Percentiles rank a stretch among this genome's conserved stretches.
phyloP scores from a whole-genome alignment of 1,140 invertebrate species.

The Ostrea denselamellosa region DNA sequence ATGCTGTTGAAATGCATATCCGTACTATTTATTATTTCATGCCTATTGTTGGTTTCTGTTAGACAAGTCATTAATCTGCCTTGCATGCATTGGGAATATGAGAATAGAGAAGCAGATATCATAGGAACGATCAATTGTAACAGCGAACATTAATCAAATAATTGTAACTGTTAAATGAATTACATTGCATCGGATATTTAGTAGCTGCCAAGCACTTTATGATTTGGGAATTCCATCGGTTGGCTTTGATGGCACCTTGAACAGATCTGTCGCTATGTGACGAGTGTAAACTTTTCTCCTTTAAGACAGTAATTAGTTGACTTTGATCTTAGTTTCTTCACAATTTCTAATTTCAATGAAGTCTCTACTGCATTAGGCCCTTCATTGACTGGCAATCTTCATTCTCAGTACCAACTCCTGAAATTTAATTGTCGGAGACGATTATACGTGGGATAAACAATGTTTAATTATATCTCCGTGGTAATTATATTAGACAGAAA shows the following conservation, averaged over 20 bases:
- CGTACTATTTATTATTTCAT: background rate
- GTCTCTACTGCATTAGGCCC: too few relatives aligned
- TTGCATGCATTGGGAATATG: background rate
- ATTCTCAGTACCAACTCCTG: background rate
- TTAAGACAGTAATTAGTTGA: background rate
- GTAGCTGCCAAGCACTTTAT: constrained; percentile 2
- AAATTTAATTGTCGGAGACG: background rate
- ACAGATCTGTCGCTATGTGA: background rate
- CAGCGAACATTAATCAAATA: constrained; percentile 27
- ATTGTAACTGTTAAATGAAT: constrained; percentile 34
- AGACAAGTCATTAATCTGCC: background rate
- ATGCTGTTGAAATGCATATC: too few relatives aligned
- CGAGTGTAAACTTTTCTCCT: background rate
- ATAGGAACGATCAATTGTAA: background rate
- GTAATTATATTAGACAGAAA: too few relatives aligned
- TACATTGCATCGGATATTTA: background rate
- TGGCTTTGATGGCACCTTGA: background rate
- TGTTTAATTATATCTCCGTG: too few relatives aligned
- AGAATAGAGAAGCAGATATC: background rate
- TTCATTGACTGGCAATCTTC: background rate
- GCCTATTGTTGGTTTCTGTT: background rate
- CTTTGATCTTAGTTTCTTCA: background rate
- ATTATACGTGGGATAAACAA: too few relatives aligned
- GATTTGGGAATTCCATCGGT: constrained; percentile 20
- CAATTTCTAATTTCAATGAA: background rate